Percentiles rank a stretch among this genome's conserved stretches.
These are phyloP conservation scores for Rhinichthys osculus DNA, from an alignment of 2,797 vertebrate species.

Conservation along the genomic window DNA sequence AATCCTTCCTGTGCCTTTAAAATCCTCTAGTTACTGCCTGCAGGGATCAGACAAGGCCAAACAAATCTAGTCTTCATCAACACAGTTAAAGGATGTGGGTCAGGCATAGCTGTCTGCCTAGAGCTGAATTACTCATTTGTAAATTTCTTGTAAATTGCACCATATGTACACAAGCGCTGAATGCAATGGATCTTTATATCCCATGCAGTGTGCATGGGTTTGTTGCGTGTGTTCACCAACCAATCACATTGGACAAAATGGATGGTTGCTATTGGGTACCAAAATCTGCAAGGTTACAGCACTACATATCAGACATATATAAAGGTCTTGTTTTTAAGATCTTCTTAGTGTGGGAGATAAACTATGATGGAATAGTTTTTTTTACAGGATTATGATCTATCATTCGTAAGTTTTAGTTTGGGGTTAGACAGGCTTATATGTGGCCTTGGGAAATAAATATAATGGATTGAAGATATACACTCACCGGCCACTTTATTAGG, in stretches of 20 bases:
- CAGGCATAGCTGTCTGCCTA: slow-evolving; percentile 57
- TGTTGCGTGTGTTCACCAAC: neutral
- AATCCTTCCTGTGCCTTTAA: slow-evolving; percentile 40
- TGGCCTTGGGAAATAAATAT: neutral
- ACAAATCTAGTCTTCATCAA: slow-evolving; percentile 44
- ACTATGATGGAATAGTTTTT: neutral
- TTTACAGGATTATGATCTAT: neutral
- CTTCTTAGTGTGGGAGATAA: neutral
- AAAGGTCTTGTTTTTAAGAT: neutral
- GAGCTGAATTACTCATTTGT: slow-evolving; percentile 41
- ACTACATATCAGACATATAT: slow-evolving; percentile 5
- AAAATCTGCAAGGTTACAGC: slow-evolving; percentile 35
- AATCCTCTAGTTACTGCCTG: slow-evolving; percentile 42
- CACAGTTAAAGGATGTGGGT: slow-evolving; percentile 55
- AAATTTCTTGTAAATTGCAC: slow-evolving; percentile 31
- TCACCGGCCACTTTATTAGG: too few relatives aligned
- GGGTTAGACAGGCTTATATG: neutral
- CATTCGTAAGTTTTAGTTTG: neutral
- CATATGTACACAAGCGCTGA: slow-evolving; percentile 25
- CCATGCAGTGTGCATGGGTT: neutral
- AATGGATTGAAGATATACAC: neutral
- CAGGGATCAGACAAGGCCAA: slow-evolving; percentile 49
- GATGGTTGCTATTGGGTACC: slow-evolving; percentile 49
- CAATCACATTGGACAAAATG: slow-evolving; percentile 4
- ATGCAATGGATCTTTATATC: neutral